phyloP scores from a whole-genome alignment of 2,797 vertebrate species.

The Mormyrops boulengeri region DNA sequence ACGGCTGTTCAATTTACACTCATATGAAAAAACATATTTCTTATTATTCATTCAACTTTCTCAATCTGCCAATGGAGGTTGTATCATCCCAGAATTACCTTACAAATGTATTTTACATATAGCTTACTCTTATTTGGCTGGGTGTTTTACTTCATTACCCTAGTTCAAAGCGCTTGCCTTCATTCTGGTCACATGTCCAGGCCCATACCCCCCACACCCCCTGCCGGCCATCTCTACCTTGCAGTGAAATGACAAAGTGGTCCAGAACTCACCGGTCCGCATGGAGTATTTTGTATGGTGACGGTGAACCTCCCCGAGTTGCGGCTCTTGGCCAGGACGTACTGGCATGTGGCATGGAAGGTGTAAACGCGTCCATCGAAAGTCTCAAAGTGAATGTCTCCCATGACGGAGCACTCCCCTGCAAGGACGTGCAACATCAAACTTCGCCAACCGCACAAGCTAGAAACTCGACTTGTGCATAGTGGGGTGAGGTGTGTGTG shows the following conservation, averaged over 20 bases:
- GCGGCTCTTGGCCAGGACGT: conserved; percentile 84
- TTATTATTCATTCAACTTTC: not conserved
- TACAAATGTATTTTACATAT: not conserved
- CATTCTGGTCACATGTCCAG: not conserved
- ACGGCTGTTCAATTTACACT: not conserved
- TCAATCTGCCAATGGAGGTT: not conserved
- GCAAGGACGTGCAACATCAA: conserved; percentile 7
- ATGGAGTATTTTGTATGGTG: conserved; percentile 81
- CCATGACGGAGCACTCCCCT: conserved; percentile 92
- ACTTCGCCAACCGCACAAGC: not conserved
- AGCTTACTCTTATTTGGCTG: not conserved
- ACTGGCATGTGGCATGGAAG: conserved; percentile 85
- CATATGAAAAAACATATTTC: not conserved
- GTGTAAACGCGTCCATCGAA: conserved; percentile 84
- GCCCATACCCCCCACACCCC: not conserved
- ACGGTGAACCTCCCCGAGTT: conserved; percentile 75
- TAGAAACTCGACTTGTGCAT: not conserved
- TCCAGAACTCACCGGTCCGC: conserved; percentile 75
- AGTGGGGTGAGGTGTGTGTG: not conserved
- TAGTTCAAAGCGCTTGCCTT: not conserved
- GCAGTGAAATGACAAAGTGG: not conserved
- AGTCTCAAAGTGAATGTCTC: conserved; percentile 83
- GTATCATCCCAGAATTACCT: not conserved
- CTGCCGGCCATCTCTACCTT: not conserved
- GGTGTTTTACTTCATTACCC: not conserved